A percentile compares a stretch with the other conserved stretches of the same genome.
These are phyloP conservation scores for Galagoides demidoff DNA, from an alignment of 2,797 vertebrate species.

Conservation along the genomic window DNA sequence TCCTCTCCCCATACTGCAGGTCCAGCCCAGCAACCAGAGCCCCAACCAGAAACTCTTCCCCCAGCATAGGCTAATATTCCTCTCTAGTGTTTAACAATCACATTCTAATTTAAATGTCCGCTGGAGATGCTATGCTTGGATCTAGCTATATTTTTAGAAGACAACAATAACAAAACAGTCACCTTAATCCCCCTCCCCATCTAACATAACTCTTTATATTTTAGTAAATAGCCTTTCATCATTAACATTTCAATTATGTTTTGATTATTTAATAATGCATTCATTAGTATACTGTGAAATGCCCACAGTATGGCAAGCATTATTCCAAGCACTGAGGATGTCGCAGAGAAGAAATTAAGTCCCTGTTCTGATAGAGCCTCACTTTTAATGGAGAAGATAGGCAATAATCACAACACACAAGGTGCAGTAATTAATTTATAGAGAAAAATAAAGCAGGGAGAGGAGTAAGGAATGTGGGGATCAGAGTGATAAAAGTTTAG, in stretches of 20 bases:
- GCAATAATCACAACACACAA: not conserved
- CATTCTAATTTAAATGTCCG: not conserved
- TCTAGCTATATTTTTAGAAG: not conserved
- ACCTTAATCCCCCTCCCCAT: not conserved
- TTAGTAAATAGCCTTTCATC: constrained; percentile 13
- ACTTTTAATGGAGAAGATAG: not conserved
- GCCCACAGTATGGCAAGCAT: not conserved
- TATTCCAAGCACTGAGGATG: not conserved
- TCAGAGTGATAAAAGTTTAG: not conserved
- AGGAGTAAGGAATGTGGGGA: not conserved
- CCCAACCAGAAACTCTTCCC: not conserved
- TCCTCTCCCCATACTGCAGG: not conserved
- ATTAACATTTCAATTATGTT: not conserved
- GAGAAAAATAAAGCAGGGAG: not conserved
- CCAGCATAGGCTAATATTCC: not conserved
- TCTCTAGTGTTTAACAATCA: not conserved
- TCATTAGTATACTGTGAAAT: not conserved
- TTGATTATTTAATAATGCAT: not conserved
- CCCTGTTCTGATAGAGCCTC: not conserved
- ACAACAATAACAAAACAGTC: not conserved
- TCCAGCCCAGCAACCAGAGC: not conserved
- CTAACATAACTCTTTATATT: not conserved
- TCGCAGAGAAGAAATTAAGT: not conserved
- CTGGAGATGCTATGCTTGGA: not conserved
- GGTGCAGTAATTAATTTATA: not conserved